Evolutionary conservation across 2,113 vertebrate species (phyloP).

Genomic region (Nothoprocta pentlandii): DNA sequence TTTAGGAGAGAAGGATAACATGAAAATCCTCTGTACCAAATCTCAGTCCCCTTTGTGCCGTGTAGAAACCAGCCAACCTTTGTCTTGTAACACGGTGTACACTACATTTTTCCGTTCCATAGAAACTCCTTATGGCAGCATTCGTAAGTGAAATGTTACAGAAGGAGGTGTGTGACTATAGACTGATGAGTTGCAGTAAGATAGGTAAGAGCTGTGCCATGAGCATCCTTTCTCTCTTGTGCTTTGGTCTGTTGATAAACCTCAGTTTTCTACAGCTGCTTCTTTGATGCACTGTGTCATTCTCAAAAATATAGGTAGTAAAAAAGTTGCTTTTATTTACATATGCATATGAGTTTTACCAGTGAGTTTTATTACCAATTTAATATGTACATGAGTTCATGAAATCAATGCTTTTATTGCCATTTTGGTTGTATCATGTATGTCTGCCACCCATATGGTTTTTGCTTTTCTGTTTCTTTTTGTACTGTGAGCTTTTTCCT

Average conservation of each 20-base stretch:
- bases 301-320: background rate
- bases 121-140: background rate
- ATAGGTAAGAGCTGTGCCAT: background rate
- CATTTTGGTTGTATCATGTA: background rate
- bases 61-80: background rate
- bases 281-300: background rate
- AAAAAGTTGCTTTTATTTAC: background rate
- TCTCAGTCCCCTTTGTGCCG: background rate
- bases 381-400: too few species aligned
- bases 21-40: background rate
- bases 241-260: background rate
- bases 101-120: rapidly evolving
- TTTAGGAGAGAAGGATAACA: background rate
- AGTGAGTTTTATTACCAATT: too few species aligned
- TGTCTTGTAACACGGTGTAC: background rate
- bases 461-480: background rate
- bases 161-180: background rate
- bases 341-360: background rate
- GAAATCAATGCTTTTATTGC: too few species aligned
- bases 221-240: background rate
- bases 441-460: background rate
- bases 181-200: background rate
- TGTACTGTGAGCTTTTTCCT: background rate
- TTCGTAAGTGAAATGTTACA: background rate
- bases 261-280: background rate